Base-by-base conservation (phyloP, 2,888 invertebrate species). In the Pristionchus maxplancki region DNA sequence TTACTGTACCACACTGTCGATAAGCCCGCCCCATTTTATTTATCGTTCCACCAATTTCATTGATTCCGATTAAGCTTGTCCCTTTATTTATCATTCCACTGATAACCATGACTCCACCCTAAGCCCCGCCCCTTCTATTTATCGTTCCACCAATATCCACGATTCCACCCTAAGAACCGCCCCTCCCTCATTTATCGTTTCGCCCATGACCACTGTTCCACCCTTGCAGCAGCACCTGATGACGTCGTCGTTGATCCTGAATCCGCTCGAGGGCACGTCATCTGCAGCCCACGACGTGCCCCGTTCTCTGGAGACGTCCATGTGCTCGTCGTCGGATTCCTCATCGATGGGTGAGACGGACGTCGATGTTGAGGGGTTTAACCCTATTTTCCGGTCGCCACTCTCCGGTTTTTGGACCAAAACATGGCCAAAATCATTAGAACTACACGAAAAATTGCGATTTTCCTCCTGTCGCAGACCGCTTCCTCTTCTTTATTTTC, bases 261-360 rank as follows among this genome's bases (percentile, higher is more conserved):
- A 71, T 78, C 71, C 81, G 3, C 89, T 87, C 28, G 62, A 88
- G 67, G 78, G 74, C 34, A 81, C 83, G 24, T 50, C 86, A 9
- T 5, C 37, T 37, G 31, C 74, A n/a, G 48, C 62, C 84, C 44
- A 86, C 50, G 71, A 84, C 50, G 40, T 71, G 50, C 78, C 85
- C 67, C 81, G 88, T 40, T 53, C 62, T 58, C 67, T 90, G 89
- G 91, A 90, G 74, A 88, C 89, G 44, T 90, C 90, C 48, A 89
- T 91, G 44, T 86, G 90, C 48, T 89, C 90, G 28, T 91, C 91
- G 15, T 91, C 91, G 31, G 91, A 91, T 24, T 91, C 90, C 74
- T 89, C 91, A 15, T 89, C 91, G 20, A 91, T 91, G 91, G 91
- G 91, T 91, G 53, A 17, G n/a, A n/a, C n/a, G n/a, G n/a, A n/a